These are phyloP conservation scores for Acrossocheilus fasciatus DNA, from an alignment of 2,797 vertebrate genomes.

Conservation along the genomic window DNA sequence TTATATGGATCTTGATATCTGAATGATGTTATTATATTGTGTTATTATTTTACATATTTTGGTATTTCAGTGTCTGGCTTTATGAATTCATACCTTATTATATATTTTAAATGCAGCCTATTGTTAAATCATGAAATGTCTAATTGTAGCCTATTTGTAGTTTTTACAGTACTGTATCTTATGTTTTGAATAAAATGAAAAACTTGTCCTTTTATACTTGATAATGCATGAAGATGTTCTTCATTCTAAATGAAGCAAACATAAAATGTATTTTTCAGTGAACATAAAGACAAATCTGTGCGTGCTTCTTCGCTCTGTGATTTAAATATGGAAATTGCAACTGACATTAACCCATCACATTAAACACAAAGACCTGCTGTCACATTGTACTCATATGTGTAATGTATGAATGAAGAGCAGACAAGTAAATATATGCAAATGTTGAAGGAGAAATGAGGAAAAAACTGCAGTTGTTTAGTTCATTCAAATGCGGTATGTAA, in stretches of 20 bases:
- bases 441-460: conserved; percentile 9
- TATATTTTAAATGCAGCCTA: neutral
- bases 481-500: conserved; percentile 35
- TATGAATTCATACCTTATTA: neutral
- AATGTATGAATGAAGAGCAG: conserved; percentile 22
- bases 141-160: neutral
- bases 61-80: neutral
- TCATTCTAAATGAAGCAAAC: neutral
- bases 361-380: neutral
- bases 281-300: conserved; percentile 30
- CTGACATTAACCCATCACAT: conserved; percentile 40
- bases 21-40: neutral
- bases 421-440: conserved; percentile 12
- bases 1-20: neutral
- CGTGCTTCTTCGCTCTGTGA: conserved; percentile 39
- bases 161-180: neutral
- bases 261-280: conserved; percentile 11
- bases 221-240: neutral
- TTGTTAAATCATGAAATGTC: neutral
- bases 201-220: neutral
- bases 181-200: neutral
- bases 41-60: neutral
- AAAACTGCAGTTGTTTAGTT: conserved; percentile 8
- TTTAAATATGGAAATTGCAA: conserved; percentile 62
- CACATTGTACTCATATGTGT: conserved; percentile 1